Evolutionary conservation across 2,797 vertebrate species (phyloP), one percentile per base, ranked within the genome.

Genomic region (Gila robusta): DNA sequence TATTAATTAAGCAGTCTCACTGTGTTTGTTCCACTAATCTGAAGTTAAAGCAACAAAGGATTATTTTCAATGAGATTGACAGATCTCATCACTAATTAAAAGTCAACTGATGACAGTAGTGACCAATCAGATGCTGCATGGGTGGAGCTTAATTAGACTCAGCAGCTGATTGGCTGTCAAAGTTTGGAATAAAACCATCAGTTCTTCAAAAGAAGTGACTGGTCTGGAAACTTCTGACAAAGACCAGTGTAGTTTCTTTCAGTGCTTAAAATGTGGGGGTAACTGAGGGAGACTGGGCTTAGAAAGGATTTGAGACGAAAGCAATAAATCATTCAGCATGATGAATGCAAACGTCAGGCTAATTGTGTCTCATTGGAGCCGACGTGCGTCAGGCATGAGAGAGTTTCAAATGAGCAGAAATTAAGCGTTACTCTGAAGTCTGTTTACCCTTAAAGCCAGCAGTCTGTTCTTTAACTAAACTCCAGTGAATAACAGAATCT

Each of bases 381-480:
- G 28, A 66, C 39, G 67, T 83, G 47, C 41, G 83, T 80, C 47
- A 77, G 11, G 44, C 69, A 47, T 72, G 79, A 83, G 35, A 39
- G 70, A 72, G 77, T 87, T 87, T 84, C 77, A 28, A 44, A 81
- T 87, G 83, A 80, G 66, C 74, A 47, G 54, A 77, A 35, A 66
- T 76, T 2, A 62, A 82, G 64, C 41, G 39, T 54, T 54, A 28
- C 64, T 79, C 64, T 70, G 66, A 69, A 80, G 47, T 86, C 77
- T 81, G 88, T 66, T 52, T 86, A 71, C 62, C 8, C 23, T 84
- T 86, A 73, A 82, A 77, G 71, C 54, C 74, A 76, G 41, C 19
- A n/a, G n/a, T 26, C 52, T 72, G 81, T 76, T 66, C 64, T 70
- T 86, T 87, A 86, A 89, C 81, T 86, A 86, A 86, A 66, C 81